phyloP scores from a whole-genome alignment of 2,888 invertebrate genomes.

The Heliconius ethilla region DNA sequence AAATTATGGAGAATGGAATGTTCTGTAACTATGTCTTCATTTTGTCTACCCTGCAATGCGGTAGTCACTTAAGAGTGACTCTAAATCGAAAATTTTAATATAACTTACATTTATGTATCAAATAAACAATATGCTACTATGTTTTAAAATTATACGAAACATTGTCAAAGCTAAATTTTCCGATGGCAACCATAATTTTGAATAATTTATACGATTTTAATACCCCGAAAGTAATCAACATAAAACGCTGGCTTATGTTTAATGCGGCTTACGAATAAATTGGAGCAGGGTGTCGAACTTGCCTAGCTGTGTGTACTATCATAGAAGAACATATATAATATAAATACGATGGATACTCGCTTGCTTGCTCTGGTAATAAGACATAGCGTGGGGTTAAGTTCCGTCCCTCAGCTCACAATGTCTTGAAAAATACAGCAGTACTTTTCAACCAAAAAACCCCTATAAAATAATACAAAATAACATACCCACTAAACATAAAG shows the following conservation, averaged over 20 bases:
- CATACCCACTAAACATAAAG: constrained; percentile 34
- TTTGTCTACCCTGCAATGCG: too few relatives aligned
- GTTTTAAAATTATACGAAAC: constrained; percentile 20
- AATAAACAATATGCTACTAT: constrained; percentile 15
- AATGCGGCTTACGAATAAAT: constrained; percentile 26
- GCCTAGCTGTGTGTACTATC: constrained; percentile 19
- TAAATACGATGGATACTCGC: not conserved
- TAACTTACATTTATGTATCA: not conserved
- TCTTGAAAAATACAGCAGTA: not conserved
- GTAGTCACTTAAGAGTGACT: constrained; percentile 47
- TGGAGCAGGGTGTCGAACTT: constrained; percentile 23
- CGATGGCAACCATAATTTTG: constrained; percentile 11
- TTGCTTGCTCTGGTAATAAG: not conserved
- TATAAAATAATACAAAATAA: not conserved
- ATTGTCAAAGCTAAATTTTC: constrained; percentile 15
- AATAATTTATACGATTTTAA: constrained; percentile 25
- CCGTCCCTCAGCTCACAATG: not conserved
- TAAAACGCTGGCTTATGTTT: constrained; percentile 22
- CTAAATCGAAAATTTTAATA: not conserved
- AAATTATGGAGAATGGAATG: too few relatives aligned
- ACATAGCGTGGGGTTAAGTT: not conserved
- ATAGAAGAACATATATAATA: not conserved
- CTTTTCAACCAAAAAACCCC: not conserved
- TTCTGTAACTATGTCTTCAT: too few relatives aligned
- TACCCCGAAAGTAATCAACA: constrained; percentile 30